Percentiles rank a stretch among this genome's conserved stretches.
These are phyloP conservation scores for Cuculus canorus DNA, from an alignment of 2,797 vertebrate species.

Conservation along the genomic window DNA sequence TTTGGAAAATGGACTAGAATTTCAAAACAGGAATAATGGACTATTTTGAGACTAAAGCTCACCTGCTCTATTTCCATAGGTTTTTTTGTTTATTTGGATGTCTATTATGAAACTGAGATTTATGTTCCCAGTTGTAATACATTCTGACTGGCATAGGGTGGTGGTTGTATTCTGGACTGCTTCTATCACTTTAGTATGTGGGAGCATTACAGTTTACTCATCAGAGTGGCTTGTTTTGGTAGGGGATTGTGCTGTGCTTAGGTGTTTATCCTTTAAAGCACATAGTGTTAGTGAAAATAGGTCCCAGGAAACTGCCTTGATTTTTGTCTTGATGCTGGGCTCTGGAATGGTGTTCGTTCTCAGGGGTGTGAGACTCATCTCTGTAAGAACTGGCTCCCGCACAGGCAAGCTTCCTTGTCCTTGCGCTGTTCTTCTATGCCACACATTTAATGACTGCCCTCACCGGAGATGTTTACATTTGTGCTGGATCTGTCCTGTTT, in stretches of 20 bases:
- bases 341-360: rapidly evolving
- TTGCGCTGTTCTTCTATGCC: not conserved
- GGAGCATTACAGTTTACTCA: not conserved
- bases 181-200: not conserved
- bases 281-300: not conserved
- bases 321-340: not conserved
- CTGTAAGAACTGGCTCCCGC: not conserved
- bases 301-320: not conserved
- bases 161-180: not conserved
- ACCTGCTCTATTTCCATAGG: not conserved
- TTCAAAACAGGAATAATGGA: not conserved
- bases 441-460: not conserved
- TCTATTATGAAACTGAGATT: not conserved
- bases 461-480: not conserved
- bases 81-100: not conserved
- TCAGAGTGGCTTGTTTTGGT: not conserved
- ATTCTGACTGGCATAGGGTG: not conserved
- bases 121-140: not conserved
- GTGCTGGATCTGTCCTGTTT: not conserved
- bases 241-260: not conserved
- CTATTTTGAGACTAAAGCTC: not conserved
- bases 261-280: not conserved
- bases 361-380: not conserved
- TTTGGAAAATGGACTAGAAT: not conserved
- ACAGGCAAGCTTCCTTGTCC: not conserved